These are phyloP conservation scores for Cisticola juncidis DNA, from an alignment of 2,113 vertebrate genomes.

Conservation along the genomic window DNA sequence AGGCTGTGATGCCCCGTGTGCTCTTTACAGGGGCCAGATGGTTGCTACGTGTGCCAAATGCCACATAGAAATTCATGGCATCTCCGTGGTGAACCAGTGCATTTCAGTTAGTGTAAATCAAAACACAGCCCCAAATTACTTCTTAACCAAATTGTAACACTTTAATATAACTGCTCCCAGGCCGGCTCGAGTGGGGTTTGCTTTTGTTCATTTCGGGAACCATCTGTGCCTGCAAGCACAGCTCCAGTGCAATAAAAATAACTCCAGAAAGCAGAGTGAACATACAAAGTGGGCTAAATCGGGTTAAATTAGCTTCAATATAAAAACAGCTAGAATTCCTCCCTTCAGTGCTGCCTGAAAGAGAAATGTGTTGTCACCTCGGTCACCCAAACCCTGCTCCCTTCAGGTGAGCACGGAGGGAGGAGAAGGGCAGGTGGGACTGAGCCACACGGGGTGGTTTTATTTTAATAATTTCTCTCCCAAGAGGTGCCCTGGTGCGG, in stretches of 20 bases:
- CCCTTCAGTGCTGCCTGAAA: background rate
- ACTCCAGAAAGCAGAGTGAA: background rate
- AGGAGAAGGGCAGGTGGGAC: background rate
- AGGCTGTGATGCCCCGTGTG: background rate
- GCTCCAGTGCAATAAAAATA: background rate
- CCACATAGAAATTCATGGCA: slow-evolving; percentile 14
- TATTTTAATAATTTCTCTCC: rapidly evolving
- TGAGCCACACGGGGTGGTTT: rapidly evolving
- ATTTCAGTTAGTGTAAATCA: slow-evolving; percentile 41
- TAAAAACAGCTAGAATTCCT: background rate
- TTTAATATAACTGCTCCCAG: slow-evolving; percentile 5
- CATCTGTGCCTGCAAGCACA: slow-evolving; percentile 33
- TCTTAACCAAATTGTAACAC: background rate
- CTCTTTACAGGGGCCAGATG: slow-evolving; percentile 56
- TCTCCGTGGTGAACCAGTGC: slow-evolving; percentile 1
- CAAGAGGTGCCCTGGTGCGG: rapidly evolving
- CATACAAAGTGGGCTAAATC: background rate
- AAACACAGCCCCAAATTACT: slow-evolving; percentile 46
- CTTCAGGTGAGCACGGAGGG: rapidly evolving
- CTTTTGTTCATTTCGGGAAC: slow-evolving; percentile 25
- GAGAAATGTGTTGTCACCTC: background rate
- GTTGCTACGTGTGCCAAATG: background rate
- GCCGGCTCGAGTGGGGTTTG: background rate
- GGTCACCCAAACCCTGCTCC: background rate
- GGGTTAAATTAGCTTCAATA: background rate